Evolutionary conservation across 2,797 vertebrate genomes (phyloP), one percentile per base, ranked within the genome.

Genomic region (Spatula versicolor): DNA sequence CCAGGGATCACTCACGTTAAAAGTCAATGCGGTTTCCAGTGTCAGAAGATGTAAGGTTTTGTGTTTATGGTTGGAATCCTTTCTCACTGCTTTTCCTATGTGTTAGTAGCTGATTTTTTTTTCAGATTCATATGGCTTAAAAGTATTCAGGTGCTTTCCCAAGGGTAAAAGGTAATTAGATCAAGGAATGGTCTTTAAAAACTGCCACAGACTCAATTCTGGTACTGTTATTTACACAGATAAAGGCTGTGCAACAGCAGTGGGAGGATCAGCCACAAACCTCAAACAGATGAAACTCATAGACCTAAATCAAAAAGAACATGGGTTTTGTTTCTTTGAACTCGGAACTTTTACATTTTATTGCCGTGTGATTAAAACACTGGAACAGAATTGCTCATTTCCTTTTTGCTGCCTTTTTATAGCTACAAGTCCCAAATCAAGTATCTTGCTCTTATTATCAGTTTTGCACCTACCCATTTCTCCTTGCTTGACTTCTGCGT

Each of bases 1-100:
- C 79, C 87, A 92, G 87, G 93, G 91, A 96, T 97, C 88, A 93
- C 73, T 98, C 88, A 96, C n/a, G 75, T 95, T 97, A 98, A 96
- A 97, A 97, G 96, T 97, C 96, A 96, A 4, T 87, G 90, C 48
- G n/a, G 69, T 97, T 95, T 93, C 86, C 92, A 88, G 31, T 88
- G 83, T 97, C 96, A 95, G 88, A 96, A 97, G 82, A 95, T 55
- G 52, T 81, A 95, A 92, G 26, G 35, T 68, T 96, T 96, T 91
- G n/a, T 85, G 64, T 87, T 66, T 76, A 35, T 88, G 67, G 37
- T 55, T 93, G 50, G 56, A 58, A 83, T 85, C 66, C 28, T 45
- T 93, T 91, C 59, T 92, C 2, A 0, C 48, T 85, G 71, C 48
- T 91, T 87, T 92, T 81, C 22, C 37, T 78, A 4, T 83, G 39